phyloP scores from a whole-genome alignment of 2,888 invertebrate genomes.

The Ephialtes manifestator region DNA sequence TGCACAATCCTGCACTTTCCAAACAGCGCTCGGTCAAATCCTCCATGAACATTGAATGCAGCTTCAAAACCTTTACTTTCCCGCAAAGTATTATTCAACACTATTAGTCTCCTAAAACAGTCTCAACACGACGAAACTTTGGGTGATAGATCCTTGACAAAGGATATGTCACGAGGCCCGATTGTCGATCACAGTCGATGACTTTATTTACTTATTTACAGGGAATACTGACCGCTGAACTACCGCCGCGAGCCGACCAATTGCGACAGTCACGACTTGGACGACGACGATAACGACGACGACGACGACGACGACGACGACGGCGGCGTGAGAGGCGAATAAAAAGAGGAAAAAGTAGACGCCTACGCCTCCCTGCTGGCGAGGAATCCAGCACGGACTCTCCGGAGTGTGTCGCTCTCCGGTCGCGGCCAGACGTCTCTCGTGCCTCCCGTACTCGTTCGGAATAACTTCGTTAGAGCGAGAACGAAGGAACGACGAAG shows the following conservation, averaged over 20 bases:
- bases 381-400: constrained; percentile 64
- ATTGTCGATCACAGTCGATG: not conserved
- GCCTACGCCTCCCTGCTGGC: constrained; percentile 48
- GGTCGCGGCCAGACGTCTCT: constrained; percentile 66
- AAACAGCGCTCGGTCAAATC: not conserved
- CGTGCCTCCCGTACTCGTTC: constrained; percentile 75
- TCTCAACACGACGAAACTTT: not conserved
- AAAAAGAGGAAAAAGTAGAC: constrained; percentile 33
- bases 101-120: not conserved
- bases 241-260: constrained; percentile 56
- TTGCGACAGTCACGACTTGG: constrained; percentile 25
- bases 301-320: constrained; percentile 32
- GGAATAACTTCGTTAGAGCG: constrained; percentile 82
- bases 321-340: constrained; percentile 32
- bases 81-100: not conserved
- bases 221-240: constrained; percentile 64
- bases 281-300: constrained; percentile 10
- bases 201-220: constrained; percentile 25
- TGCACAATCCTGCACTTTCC: constrained; percentile 16
- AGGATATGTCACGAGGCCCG: not conserved
- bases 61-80: not conserved
- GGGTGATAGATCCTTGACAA: not conserved
- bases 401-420: constrained; percentile 58
- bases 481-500: constrained; percentile 83
- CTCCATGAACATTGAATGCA: not conserved